Evolutionary conservation across 2,797 vertebrate species (phyloP), one percentile per base, ranked within the genome.

Genomic region (Chiroxiphia lanceolata): DNA sequence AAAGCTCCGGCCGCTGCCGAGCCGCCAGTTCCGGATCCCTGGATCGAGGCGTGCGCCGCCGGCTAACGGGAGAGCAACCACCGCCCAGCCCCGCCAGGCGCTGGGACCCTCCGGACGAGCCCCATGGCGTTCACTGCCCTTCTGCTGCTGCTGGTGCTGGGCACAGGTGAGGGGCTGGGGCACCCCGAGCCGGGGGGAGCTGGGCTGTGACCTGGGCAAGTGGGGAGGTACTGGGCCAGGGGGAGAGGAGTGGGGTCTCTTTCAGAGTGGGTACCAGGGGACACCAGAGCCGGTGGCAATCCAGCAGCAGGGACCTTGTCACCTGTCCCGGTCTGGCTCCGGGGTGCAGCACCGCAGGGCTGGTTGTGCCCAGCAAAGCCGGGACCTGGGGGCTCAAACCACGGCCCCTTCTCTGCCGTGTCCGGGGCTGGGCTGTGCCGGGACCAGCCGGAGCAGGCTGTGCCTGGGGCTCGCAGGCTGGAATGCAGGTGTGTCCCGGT

Each of bases 401-500:
- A 0, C 0, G 1, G 29, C 60, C 15, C 57, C 70, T n/a, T n/a
- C 42, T 40, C 21, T 31, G 50, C 42, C 0, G 0, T 9, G 72
- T 45, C 72, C 12, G 0, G 69, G 42, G 65, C 59, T 1, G 27
- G 45, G 83, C 69, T 70, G 80, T 34, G 74, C 36, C 8, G 4
- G 80, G 76, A 17, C 75, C 71, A 81, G 94, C 68, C 0, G 2
- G 63, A 88, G 90, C 89, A 83, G 79, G 79, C 82, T 94, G 82
- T 5, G 75, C 84, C 93, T 3, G 15, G 87, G 74, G 84, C 83
- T 85, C 1, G 0, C 36, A 19, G 87, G 33, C 47, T 87, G 94
- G 88, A 82, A 91, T 95, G 80, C 85, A 74, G 95, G 79, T 36
- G 71, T 90, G 91, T 94, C 91, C n/a, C 11, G 4, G 10, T 11